Base-by-base conservation (phyloP, 2,113 vertebrate species). In the Megaleporinus macrocephalus region DNA sequence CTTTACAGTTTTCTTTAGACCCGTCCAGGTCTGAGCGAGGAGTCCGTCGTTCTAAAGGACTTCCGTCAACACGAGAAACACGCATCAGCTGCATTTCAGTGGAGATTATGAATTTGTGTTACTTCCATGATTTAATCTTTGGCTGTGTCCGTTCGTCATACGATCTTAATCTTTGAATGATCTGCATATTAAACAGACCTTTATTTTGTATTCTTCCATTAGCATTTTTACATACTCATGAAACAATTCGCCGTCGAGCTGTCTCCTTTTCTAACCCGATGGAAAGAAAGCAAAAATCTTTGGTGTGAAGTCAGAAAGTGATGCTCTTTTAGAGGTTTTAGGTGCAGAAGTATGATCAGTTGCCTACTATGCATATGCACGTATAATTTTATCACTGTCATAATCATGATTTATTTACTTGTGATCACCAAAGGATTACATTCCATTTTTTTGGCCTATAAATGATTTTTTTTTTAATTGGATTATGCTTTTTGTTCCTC, bases 381-480 rank as follows among this genome's bases (percentile, higher is more conserved):
- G 41, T 66, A 83, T 76, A 49, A 68, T 76, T 30, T 87, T 80
- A 71, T 57, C 18, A 3, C 81, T 66, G 78, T 89, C 83, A 83
- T 83, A 63, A 85, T 86, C 53, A 78, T 76, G 18, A 75, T 80
- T 80, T 51, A 24, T 78, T 27, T 84, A 82, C 85, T 84, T 82
- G 68, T 79, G 87, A 89, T 85, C 88, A 90, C 82, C 57, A 85
- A 88, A 90, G 70, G 61, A 87, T 44, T 73, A 89, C 90, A 92
- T 95, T 95, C 90, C 92, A 91, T 86, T 89, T 62, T 33, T 7
- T 81, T 82, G 79, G 80, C 81, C 57, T 82, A 61, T 61, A 62
- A 27, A 49, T 27, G 47, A 36, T 29, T 47, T 26, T 26, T 66
- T n/a, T n/a, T n/a, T n/a, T n/a, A n/a, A 24, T 68, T 26, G 53